These are phyloP conservation scores for Miniopterus natalensis DNA, from an alignment of 2,113 vertebrate species.

Conservation along the genomic window DNA sequence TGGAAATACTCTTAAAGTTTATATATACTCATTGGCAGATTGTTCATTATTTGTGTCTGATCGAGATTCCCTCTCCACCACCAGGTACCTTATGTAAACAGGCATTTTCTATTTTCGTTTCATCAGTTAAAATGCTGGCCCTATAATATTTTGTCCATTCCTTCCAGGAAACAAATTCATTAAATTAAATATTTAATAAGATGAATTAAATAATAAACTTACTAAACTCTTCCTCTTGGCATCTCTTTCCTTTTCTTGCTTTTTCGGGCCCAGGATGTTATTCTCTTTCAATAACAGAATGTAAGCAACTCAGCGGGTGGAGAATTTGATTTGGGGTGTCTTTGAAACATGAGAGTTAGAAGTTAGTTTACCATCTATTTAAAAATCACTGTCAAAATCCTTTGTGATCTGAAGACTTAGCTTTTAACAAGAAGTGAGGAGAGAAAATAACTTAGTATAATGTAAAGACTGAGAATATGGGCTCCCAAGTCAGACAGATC, in stretches of 20 bases:
- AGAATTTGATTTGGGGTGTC: slow-evolving; percentile 39
- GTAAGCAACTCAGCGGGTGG: neutral
- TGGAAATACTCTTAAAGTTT: neutral
- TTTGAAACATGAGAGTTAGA: slow-evolving; percentile 37
- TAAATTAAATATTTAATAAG: slow-evolving; percentile 31
- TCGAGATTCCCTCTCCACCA: neutral
- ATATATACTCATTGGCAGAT: neutral
- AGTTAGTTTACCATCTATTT: slow-evolving; percentile 25
- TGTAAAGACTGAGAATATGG: neutral
- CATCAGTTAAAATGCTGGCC: neutral
- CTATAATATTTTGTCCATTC: neutral
- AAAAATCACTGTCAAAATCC: slow-evolving; percentile 14
- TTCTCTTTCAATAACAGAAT: neutral
- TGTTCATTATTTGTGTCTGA: neutral
- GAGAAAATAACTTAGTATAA: neutral
- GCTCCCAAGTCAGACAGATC: neutral
- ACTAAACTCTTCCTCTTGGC: neutral
- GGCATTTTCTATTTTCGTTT: slow-evolving; percentile 30
- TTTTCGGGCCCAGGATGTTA: neutral
- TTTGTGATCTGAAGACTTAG: slow-evolving; percentile 9
- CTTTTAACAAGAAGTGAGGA: neutral
- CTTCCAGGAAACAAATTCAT: neutral
- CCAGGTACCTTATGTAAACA: neutral
- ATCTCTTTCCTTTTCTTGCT: neutral
- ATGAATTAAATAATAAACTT: slow-evolving; percentile 20